Base-by-base conservation (phyloP, 2,113 vertebrate species). In the Baryphthengus martii region DNA sequence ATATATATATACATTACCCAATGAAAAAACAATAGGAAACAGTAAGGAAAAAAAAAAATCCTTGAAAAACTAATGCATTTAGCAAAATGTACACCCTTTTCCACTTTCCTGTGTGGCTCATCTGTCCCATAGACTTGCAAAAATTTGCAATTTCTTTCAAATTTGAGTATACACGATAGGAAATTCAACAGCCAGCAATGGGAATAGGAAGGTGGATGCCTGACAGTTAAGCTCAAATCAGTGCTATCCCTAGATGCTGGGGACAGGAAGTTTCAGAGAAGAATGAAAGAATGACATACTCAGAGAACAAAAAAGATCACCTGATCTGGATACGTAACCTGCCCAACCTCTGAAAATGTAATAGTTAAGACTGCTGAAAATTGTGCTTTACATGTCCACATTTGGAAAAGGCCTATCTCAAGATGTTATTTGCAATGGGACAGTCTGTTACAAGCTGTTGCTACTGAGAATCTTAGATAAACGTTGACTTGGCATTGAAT, bases 1-100 rank as follows among this genome's bases (percentile, higher is more conserved):
- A 98, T 96, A 98, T 76, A 95, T 96, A 97, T 70, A 49, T 85
- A 49, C 86, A 98, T 97, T 97, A 96, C 81, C 92, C 96, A 93
- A 95, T 84, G 91, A 96, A 96, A 93, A 93, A 87, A 58, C 47
- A 97, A 73, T 12, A 89, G 37, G 65, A 95, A 77, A 95, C 29
- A 95, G 26, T 44, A 96, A 85, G 88, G 73, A 47, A 50, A 49
- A 78, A 76, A 76, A 67, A 66, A n/a, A 44, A 31, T 33, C 33
- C 85, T 92, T 26, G 42, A 74, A 72, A 93, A 73, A 7, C 37
- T 12, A 89, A 82, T 44, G 47, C 26, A 68, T 81, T 89, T 85
- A 68, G 62, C 49, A 85, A 67, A 84, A 87, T 81, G n/a, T 24
- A 85, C 40, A 75, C 18, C 42, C 17, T 66, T 42, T 83, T 72